Base-by-base conservation (phyloP, 2,113 vertebrate species). In the Hassar affinis region DNA sequence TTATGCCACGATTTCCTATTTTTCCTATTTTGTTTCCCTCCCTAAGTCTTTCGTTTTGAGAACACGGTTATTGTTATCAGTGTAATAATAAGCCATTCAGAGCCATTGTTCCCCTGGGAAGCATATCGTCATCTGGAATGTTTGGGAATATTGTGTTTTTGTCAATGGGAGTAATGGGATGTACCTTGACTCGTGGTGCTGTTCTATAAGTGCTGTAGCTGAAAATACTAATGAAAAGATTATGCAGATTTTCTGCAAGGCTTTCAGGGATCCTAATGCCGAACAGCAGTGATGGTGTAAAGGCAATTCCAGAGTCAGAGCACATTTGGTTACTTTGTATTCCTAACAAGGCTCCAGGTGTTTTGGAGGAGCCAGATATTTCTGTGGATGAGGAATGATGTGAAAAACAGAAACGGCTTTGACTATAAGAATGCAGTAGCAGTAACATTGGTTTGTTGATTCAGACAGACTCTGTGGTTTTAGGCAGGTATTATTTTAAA, bases 81-180 rank as follows among this genome's bases (percentile, higher is more conserved):
- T 81, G 14, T 35, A 81, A 88, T 80, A 80, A 85, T 86, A 80
- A 72, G 64, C 57, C 79, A 62, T 89, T 89, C 82, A 86, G 77
- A 61, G 68, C 57, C 18, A 56, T 82, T 81, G 72, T 84, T 81
- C 66, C 61, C 78, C 72, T 42, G 57, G 84, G 84, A 83, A 83
- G 51, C 49, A 77, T 78, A 66, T 83, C 78, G 7, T 56, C 77
- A 85, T 78, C 64, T 45, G 78, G 62, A 81, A 85, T 81, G 61
- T 83, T 87, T 72, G 47, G 71, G 62, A 84, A 80, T 83, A 54
- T 82, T 84, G 27, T 57, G 35, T 51, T 80, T 80, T 49, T 80
- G 76, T 80, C 81, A 84, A 25, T 87, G 69, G 27, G 52, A 52
- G 30, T 80, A 61, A 80, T 78, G 78, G 78, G 71, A 64, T 81